These are phyloP conservation scores for Aplysia californica DNA, from an alignment of 1,140 invertebrate species.

Conservation along the genomic window DNA sequence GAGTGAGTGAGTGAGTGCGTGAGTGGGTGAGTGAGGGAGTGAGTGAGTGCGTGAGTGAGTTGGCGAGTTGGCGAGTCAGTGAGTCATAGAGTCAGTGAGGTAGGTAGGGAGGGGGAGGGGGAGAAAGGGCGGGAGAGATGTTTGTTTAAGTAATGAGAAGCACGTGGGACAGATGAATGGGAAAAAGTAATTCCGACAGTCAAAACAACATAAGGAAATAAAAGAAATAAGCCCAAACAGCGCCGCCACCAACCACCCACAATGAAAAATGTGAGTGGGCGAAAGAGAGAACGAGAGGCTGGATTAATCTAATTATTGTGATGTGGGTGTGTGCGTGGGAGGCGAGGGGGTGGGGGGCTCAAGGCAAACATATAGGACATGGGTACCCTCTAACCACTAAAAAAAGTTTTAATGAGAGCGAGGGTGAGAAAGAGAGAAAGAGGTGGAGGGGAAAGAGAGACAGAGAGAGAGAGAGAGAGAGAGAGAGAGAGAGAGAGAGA, in stretches of 20 bases:
- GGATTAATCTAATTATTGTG: not conserved
- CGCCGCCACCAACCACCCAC: not conserved
- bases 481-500: not conserved
- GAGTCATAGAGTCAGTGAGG: not conserved
- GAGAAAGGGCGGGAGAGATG: not conserved
- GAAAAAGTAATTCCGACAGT: too few relatives aligned
- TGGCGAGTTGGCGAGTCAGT: not conserved
- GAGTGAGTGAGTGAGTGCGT: too few relatives aligned
- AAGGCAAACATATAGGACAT: not conserved
- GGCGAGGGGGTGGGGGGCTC: not conserved
- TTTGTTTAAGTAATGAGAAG: not conserved
- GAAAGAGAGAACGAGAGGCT: not conserved
- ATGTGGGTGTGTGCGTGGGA: not conserved
- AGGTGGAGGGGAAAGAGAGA: conserved; percentile 18
- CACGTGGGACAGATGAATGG: not conserved
- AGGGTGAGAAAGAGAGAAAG: too few relatives aligned
- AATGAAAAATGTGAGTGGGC: not conserved
- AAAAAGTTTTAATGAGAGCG: conserved; percentile 11
- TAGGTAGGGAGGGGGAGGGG: not conserved
- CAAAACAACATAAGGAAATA: not conserved
- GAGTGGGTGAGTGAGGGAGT: too few relatives aligned
- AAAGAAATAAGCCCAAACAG: not conserved
- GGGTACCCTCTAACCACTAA: not conserved
- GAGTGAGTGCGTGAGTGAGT: not conserved
- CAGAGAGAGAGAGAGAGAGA: conserved; percentile 4